phyloP scores from a whole-genome alignment of 2,113 vertebrate genomes.

The Sarotherodon lohbergeri region DNA sequence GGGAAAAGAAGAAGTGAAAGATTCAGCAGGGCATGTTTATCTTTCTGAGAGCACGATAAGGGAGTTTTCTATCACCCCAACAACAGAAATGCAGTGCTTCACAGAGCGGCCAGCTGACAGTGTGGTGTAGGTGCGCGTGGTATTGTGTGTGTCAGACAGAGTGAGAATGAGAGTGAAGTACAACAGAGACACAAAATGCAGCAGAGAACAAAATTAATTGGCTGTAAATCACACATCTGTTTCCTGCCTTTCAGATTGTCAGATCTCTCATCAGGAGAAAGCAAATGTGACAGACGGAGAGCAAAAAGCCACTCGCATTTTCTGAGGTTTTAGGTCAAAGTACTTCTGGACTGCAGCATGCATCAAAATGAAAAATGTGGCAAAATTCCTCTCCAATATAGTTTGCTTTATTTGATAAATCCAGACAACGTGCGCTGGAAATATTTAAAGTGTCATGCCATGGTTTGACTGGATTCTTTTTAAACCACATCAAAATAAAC shows the following conservation, averaged over 20 bases:
- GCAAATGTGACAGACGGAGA: constrained; percentile 2
- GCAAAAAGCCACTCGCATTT: not conserved
- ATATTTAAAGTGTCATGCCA: not conserved
- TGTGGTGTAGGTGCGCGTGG: not conserved
- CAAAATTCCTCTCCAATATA: not conserved
- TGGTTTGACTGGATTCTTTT: not conserved
- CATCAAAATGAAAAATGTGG: not conserved
- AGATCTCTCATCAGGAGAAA: constrained; percentile 23
- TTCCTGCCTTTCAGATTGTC: constrained; percentile 40
- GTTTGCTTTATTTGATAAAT: not conserved
- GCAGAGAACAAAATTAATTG: constrained; percentile 25
- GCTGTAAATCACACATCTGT: constrained; percentile 54
- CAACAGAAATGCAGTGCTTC: constrained; percentile 3
- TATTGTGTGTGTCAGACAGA: not conserved
- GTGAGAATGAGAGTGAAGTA: not conserved
- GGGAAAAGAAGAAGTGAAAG: not conserved
- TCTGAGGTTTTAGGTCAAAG: not conserved
- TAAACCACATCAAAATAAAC: not conserved
- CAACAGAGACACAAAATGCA: not conserved
- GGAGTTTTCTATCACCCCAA: not conserved
- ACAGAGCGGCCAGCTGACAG: not conserved
- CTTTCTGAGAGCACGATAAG: constrained; percentile 7
- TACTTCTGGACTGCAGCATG: not conserved
- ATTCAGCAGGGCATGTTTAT: constrained; percentile 17
- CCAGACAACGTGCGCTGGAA: not conserved